Conservation (phyloP, 2,113 vertebrate species). For the Melanostigma gelatinosum region DNA sequence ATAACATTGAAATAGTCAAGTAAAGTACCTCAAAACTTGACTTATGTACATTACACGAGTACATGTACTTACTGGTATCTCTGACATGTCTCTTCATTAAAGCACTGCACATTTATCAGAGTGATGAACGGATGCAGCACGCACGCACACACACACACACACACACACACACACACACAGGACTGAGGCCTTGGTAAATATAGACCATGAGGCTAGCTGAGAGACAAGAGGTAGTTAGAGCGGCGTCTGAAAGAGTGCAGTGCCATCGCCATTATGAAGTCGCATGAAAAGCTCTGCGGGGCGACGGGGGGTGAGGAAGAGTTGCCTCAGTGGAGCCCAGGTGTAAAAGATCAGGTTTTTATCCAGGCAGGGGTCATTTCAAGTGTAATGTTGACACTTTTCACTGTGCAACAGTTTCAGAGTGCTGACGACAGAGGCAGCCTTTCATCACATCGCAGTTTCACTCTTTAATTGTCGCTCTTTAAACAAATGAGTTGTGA, state of each 20-base stretch:
- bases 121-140: constrained; percentile 14
- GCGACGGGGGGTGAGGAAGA: not conserved
- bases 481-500: constrained; percentile 65
- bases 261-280: constrained; percentile 17
- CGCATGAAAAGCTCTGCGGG: not conserved
- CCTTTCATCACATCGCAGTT: constrained; percentile 8
- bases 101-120: constrained; percentile 12
- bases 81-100: not conserved
- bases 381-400: not conserved
- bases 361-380: not conserved
- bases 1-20: not conserved
- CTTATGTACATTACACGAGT: not conserved
- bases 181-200: constrained; percentile 45
- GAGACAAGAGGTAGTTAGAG: constrained; percentile 29
- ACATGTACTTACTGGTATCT: not conserved
- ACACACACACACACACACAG: not conserved
- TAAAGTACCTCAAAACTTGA: not conserved
- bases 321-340: not conserved
- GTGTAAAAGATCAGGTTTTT: constrained; percentile 18
- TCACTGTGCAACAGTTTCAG: not conserved
- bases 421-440: constrained; percentile 8
- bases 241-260: not conserved
- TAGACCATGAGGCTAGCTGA: constrained; percentile 23
- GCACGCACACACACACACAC: not conserved
- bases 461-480: constrained; percentile 20